Evolutionary conservation across 2,797 vertebrate genomes (phyloP).

Genomic region (Ataeniobius toweri): DNA sequence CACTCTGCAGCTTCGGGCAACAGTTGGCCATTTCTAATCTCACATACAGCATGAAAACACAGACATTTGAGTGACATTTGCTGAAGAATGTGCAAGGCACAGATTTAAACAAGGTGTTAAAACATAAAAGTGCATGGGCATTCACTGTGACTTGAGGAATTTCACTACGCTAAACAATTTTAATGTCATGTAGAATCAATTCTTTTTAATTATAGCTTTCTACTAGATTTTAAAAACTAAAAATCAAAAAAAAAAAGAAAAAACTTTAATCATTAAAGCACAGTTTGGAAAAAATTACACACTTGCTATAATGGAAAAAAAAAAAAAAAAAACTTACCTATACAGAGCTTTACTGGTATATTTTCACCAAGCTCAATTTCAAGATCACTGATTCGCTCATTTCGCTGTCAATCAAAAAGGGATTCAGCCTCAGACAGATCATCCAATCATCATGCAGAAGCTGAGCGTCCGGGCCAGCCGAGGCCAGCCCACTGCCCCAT

Average conservation of each 20-base stretch:
- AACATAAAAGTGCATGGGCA: conserved; percentile 18
- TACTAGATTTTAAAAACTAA: neutral
- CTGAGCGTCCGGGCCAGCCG: no score
- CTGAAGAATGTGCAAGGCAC: conserved; percentile 16
- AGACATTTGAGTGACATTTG: conserved; percentile 29
- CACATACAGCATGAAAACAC: conserved; percentile 26
- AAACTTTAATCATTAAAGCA: neutral
- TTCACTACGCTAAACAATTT: neutral
- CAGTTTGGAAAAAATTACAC: neutral
- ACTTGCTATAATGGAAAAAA: neutral
- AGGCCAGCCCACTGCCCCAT: no score
- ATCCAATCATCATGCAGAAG: no score
- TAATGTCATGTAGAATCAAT: neutral
- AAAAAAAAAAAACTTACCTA: no score
- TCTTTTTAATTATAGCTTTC: neutral
- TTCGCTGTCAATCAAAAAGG: no score
- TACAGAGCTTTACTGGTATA: no score
- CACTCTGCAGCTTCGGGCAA: conserved; percentile 17
- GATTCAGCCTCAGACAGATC: no score
- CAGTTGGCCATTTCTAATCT: conserved; percentile 35
- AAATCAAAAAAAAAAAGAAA: neutral
- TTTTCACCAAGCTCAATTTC: no score
- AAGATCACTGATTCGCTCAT: no score
- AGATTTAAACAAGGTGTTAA: conserved; percentile 17
- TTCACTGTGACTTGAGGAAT: conserved; percentile 17